Conservation (phyloP, 1,140 invertebrate species). For the Drosophila ogumai region DNA sequence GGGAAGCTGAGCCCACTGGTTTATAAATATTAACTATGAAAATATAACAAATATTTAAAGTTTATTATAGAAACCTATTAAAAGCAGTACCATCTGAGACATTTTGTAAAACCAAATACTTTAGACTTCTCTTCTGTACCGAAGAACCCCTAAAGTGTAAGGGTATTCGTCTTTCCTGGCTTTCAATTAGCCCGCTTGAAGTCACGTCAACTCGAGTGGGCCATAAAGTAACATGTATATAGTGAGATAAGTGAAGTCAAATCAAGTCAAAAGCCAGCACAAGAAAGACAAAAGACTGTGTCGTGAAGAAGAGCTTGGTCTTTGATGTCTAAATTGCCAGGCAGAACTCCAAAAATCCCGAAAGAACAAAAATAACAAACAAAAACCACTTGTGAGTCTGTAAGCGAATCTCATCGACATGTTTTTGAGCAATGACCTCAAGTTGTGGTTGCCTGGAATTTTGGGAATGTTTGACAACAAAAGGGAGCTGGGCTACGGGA, state of each 20-base stretch:
- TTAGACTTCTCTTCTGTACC: too few relatives aligned
- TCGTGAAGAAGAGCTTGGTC: slow-evolving; percentile 9
- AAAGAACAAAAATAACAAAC: not conserved
- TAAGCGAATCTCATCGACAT: slow-evolving; percentile 23
- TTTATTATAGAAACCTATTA: not conserved
- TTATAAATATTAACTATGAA: not conserved
- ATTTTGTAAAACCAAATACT: not conserved
- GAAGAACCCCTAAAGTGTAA: not conserved
- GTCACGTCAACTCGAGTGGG: slow-evolving; percentile 28
- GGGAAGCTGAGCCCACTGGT: not conserved
- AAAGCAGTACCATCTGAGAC: not conserved
- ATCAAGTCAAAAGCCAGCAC: slow-evolving; percentile 32
- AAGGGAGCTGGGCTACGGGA: not conserved
- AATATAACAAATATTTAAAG: not conserved
- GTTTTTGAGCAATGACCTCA: slow-evolving; percentile 67
- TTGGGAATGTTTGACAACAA: slow-evolving; percentile 11
- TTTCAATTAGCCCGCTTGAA: slow-evolving; percentile 32
- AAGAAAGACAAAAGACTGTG: slow-evolving; percentile 27
- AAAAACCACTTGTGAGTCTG: not conserved
- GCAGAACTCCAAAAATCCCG: not conserved
- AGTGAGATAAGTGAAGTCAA: slow-evolving; percentile 35
- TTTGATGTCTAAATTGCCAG: slow-evolving; percentile 39
- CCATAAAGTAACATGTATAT: slow-evolving; percentile 13
- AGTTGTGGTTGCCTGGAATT: slow-evolving; percentile 26
- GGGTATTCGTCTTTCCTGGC: slow-evolving; percentile 10